Conservation (phyloP, 2,888 invertebrate genomes). For the Stenodera caucasica region DNA sequence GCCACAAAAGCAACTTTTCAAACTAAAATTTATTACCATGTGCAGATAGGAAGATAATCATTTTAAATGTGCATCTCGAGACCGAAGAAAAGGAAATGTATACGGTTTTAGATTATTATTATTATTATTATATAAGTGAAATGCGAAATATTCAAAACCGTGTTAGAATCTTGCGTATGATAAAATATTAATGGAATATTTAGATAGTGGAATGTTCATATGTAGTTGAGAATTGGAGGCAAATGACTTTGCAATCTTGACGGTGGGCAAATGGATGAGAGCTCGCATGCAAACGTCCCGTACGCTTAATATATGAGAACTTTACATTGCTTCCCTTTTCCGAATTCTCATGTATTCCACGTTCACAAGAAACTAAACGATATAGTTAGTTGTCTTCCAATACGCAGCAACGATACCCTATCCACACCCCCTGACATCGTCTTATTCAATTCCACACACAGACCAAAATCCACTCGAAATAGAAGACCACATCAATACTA, state of each 20-base stretch:
- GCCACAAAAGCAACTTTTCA: constrained; percentile 36
- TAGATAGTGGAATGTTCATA: constrained; percentile 38
- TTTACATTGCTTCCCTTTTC: constrained; percentile 30
- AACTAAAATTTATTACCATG: constrained; percentile 44
- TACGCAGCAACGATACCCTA: constrained; percentile 19
- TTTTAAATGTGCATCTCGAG: constrained; percentile 46
- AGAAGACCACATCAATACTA: no score
- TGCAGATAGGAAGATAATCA: constrained; percentile 40
- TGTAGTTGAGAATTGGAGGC: constrained; percentile 44
- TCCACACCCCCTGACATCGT: constrained; percentile 10
- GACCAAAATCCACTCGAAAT: not conserved
- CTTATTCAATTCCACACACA: constrained; percentile 1
- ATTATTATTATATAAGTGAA: constrained; percentile 9
- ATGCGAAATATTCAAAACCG: constrained; percentile 26
- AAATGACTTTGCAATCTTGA: constrained; percentile 43
- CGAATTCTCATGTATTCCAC: constrained; percentile 40
- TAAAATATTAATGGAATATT: constrained; percentile 34
- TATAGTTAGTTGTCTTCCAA: constrained; percentile 29
- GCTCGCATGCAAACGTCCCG: constrained; percentile 37
- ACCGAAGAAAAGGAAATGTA: constrained; percentile 20
- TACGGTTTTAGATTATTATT: constrained; percentile 12
- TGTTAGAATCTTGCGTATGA: constrained; percentile 29
- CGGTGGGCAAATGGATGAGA: constrained; percentile 38
- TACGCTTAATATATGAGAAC: constrained; percentile 38
- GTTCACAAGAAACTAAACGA: constrained; percentile 33